Conservation (phyloP, 2,888 invertebrate species). For the Rhagophthalmus giganteus region DNA sequence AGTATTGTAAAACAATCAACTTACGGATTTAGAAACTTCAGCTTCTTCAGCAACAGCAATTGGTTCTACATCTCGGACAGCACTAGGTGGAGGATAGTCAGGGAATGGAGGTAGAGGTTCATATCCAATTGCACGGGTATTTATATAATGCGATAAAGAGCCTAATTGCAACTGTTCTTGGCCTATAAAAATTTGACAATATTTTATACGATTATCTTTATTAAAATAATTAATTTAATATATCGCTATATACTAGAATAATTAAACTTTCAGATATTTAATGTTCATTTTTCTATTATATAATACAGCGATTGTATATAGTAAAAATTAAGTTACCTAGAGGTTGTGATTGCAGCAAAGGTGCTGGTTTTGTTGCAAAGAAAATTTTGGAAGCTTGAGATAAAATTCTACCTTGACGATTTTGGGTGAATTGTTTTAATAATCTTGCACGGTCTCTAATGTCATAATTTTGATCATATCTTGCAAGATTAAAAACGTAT, state of each 20-base stretch:
- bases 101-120: constrained; percentile 87
- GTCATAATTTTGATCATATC: constrained; percentile 97
- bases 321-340: constrained; percentile 61
- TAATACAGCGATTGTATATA: too few relatives aligned
- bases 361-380: constrained; percentile 91
- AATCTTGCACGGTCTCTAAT: constrained; percentile 94
- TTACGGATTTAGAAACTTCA: constrained; percentile 42
- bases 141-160: constrained; percentile 92
- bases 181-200: constrained; percentile 58
- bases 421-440: constrained; percentile 79
- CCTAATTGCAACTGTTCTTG: constrained; percentile 90
- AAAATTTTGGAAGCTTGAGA: constrained; percentile 82
- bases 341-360: constrained; percentile 82
- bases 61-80: constrained; percentile 74
- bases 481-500: constrained; percentile 91
- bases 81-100: constrained; percentile 70
- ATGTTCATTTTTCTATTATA: too few relatives aligned
- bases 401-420: constrained; percentile 56
- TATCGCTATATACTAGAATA: too few relatives aligned
- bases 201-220: too few relatives aligned
- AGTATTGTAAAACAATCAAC: neutral
- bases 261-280: too few relatives aligned
- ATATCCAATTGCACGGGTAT: constrained; percentile 84
- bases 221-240: too few relatives aligned
- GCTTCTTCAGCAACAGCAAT: constrained; percentile 44